A percentile compares a stretch with the other conserved stretches of the same genome.
Evolutionary conservation across 2,113 vertebrate species (phyloP).

Genomic region (Lathamus discolor): DNA sequence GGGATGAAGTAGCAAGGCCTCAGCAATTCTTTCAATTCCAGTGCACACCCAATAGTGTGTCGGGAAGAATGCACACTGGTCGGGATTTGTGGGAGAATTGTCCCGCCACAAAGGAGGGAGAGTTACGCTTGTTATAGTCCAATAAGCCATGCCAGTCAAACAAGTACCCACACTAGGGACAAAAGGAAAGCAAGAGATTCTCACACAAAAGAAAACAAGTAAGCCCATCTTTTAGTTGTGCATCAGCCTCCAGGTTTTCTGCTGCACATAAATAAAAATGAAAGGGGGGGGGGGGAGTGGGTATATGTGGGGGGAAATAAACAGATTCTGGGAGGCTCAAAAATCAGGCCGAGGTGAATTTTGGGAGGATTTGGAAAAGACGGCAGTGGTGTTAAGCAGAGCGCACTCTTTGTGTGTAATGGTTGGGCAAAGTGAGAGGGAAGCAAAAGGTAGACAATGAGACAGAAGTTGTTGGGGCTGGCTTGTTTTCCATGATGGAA

Average conservation of each 20-base stretch:
- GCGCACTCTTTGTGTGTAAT: neutral
- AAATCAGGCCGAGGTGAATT: neutral
- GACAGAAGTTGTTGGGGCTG: neutral
- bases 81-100: constrained; percentile 98
- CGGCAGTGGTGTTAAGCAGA: neutral
- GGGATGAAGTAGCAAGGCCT: constrained; percentile 81
- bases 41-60: constrained; percentile 94
- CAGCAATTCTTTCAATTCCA: constrained; percentile 92
- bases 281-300: constrained; percentile 2
- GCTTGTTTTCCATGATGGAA: neutral
- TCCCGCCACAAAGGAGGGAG: constrained; percentile 91
- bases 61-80: constrained; percentile 95
- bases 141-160: constrained; percentile 99
- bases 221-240: constrained; percentile 98
- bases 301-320: constrained; percentile 79
- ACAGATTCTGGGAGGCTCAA: constrained; percentile 82
- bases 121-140: constrained; percentile 99
- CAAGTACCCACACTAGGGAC: constrained; percentile 90
- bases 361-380: neutral
- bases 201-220: constrained; percentile 99
- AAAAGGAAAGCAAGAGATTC: constrained; percentile 95
- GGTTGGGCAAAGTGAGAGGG: neutral
- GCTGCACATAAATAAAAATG: constrained; percentile 88
- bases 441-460: neutral
- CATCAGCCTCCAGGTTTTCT: constrained; percentile 92